Evolutionary conservation across 2,888 invertebrate species (phyloP), one percentile per base, ranked within the genome.

Genomic region (Atherix ibis): DNA sequence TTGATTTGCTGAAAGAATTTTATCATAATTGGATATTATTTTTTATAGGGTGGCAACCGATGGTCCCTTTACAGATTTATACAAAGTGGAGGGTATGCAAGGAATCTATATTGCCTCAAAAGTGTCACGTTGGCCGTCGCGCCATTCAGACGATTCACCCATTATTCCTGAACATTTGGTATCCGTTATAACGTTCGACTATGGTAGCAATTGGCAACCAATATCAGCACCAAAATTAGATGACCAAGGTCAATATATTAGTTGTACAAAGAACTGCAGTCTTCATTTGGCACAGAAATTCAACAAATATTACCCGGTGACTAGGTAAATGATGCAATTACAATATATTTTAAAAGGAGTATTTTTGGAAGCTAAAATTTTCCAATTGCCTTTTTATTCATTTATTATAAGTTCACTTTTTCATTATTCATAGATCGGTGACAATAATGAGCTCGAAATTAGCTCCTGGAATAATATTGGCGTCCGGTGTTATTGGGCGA

Each of bases 41-140:
- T n/a, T n/a, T n/a, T 65, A 5, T 54, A 85, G 85, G 48, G 78
- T 78, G 42, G 72, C 80, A 5, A 71, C 77, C 0, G 79, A 82
- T 42, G 81, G 84, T 43, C 67, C 82, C 0, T 89, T 91, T 63
- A 81, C 83, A 3, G 91, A 91, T 53, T 61, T 91, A 2, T 85
- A 89, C 57, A 80, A 79, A 50, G 83, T 92, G 1, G 79, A 83
- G 54, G 89, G 89, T 1, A 62, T 91, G 31, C 68, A 76, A 28
- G 91, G 91, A 1, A 81, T 91, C 45, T 91, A 87, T 63, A 85
- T 92, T 41, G 89, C 85, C 1, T 87, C 87, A 0, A 76, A 77
- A 51, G 71, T 88, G 2, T 63, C 66, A 18, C 58, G 65, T 1
- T 63, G 67, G 0, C 56, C 61, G 2, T 64, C 67, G 4, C 31